Percentiles rank a stretch among this genome's conserved stretches.
Conservation (phyloP, 2,888 invertebrate species). For the Drosophila nr. medialis region DNA sequence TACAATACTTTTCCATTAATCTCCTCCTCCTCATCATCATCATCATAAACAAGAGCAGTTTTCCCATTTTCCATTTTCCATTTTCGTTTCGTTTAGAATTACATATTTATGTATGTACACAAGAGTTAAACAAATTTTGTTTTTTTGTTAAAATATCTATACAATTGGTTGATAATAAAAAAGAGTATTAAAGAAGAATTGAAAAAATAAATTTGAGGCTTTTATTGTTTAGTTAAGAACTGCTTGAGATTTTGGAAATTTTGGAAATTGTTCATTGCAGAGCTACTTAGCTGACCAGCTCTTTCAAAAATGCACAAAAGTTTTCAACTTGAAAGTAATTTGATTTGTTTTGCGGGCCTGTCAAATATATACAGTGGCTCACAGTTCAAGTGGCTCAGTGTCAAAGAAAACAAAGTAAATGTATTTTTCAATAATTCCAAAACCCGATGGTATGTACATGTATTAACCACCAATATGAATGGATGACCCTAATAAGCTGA, state of each 20-base stretch:
- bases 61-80: slow-evolving; percentile 3
- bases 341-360: slow-evolving; percentile 24
- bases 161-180: slow-evolving; percentile 44
- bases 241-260: slow-evolving; percentile 58
- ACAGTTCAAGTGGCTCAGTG: no score
- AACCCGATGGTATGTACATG: no score
- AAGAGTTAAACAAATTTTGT: slow-evolving; percentile 45
- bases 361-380: slow-evolving; percentile 57
- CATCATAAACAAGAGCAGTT: slow-evolving; percentile 38
- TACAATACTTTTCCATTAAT: slow-evolving; percentile 37
- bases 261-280: slow-evolving; percentile 47
- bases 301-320: slow-evolving; percentile 51
- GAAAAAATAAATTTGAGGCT: slow-evolving; percentile 19
- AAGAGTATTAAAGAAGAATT: slow-evolving; percentile 39
- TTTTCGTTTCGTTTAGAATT: slow-evolving; percentile 14
- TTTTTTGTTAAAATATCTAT: slow-evolving; percentile 43
- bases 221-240: slow-evolving; percentile 38
- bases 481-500: no score
- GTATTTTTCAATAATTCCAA: no score
- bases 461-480: no score
- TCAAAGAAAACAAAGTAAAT: no score
- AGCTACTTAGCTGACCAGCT: slow-evolving; percentile 43
- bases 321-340: slow-evolving; percentile 44
- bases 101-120: slow-evolving; percentile 40
- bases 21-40: slow-evolving; percentile 31